Evolutionary conservation across 1,140 invertebrate genomes (phyloP), one percentile per base, ranked within the genome.

Genomic region (Notospermus geniculatus): DNA sequence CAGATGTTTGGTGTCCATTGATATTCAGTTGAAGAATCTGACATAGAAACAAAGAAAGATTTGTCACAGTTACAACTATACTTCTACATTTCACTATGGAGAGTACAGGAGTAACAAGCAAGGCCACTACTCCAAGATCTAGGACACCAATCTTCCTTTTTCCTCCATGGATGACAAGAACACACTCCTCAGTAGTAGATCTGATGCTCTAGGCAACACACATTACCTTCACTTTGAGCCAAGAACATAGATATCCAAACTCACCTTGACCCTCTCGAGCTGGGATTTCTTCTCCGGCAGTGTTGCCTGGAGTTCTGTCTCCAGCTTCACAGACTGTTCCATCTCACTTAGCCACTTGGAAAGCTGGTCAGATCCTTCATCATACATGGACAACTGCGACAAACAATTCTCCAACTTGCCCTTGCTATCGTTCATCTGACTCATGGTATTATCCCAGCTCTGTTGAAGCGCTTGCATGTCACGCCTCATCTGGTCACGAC

Each of bases 271-370:
- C 73, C 93, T 93, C 73, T 96, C 93, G 15, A 95, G 78, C 74
- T 96, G 93, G 0, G 92, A 92, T 66, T 91, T 87, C 80, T 97
- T 97, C 78, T 97, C 94, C 81, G 95, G 92, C 13, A 97, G 78
- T 0, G 92, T 92, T 0, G 89, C 88, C 80, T 95, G 95, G 2
- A 91, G 82, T 79, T 95, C 91, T 0, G 91, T 94, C 70, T 95
- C 92, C 59, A 89, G 86, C 68, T 92, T 89, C 88, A 97, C 90
- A 2, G 91, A 90, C 68, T 88, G 86, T 79, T 97, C 93, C 5
- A 95, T 90, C 72, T 95, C 91, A 71, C 88, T 88, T 0, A 97
- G 77, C 94, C 94, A 97, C 71, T 91, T 89, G 0, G 91, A 92
- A 11, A 97, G 77, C 78, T 96, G 91, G 76, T 95, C 93, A 17